phyloP scores from a whole-genome alignment of 2,797 vertebrate genomes.

The Anolis apletophallus region DNA sequence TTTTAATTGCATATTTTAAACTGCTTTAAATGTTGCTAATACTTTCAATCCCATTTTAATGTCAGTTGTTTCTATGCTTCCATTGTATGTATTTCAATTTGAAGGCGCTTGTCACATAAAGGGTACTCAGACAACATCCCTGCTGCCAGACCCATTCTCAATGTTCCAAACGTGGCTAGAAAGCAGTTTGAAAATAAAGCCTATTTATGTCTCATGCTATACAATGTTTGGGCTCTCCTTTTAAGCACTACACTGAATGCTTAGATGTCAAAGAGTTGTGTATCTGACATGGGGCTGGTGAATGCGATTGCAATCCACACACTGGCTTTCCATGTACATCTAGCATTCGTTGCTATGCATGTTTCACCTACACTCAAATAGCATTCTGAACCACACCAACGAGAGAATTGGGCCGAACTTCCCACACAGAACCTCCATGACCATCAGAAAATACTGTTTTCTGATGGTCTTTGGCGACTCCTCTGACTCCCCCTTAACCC shows the following conservation, averaged over 20 bases:
- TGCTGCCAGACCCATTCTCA: not conserved
- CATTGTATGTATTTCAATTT: too few relatives aligned
- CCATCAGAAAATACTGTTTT: too few relatives aligned
- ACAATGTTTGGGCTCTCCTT: not conserved
- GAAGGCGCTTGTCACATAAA: not conserved
- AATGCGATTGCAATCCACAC: not conserved
- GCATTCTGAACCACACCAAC: too few relatives aligned
- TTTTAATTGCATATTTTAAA: too few relatives aligned
- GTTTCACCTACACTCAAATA: too few relatives aligned
- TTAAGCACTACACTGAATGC: not conserved
- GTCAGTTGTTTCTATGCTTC: too few relatives aligned
- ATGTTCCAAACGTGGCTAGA: not conserved
- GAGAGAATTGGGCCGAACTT: too few relatives aligned
- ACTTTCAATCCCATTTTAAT: too few relatives aligned
- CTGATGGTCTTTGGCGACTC: too few relatives aligned
- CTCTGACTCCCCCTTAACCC: too few relatives aligned
- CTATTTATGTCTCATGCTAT: not conserved
- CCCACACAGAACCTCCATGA: too few relatives aligned
- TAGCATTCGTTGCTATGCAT: conserved; percentile 41
- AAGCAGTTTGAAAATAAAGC: not conserved
- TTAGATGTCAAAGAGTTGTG: not conserved
- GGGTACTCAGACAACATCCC: not conserved
- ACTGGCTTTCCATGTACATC: not conserved
- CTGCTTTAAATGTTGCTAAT: too few relatives aligned
- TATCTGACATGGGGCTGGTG: not conserved